These are phyloP conservation scores for Chloroceryle aenea DNA, from an alignment of 2,113 vertebrate species.

Conservation along the genomic window DNA sequence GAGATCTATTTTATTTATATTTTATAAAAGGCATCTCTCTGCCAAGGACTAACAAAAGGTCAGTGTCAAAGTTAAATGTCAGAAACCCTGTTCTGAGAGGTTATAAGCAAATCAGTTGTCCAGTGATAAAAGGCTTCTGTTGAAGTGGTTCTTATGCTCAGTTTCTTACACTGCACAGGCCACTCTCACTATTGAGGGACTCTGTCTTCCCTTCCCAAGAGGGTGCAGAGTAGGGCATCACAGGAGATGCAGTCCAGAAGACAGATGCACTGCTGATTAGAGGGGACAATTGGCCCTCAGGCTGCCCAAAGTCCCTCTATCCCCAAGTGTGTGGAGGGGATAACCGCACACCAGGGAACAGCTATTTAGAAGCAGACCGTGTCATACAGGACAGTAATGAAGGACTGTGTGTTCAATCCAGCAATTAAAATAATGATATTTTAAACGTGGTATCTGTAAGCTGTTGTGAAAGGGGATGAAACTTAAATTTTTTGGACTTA, in stretches of 20 bases:
- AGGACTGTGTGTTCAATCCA: neutral
- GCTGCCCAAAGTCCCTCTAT: neutral
- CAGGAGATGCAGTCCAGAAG: neutral
- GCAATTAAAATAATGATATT: neutral
- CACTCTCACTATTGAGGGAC: neutral
- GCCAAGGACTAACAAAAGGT: constrained; percentile 48
- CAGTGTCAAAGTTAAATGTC: constrained; percentile 42
- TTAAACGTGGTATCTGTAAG: neutral
- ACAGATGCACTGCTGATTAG: neutral
- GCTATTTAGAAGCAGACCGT: neutral
- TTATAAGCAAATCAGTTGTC: constrained; percentile 10
- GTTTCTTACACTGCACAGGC: neutral
- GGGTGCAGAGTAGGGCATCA: neutral
- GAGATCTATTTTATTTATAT: constrained; percentile 44
- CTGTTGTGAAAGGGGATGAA: neutral
- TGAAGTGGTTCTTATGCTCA: neutral
- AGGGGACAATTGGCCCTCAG: neutral
- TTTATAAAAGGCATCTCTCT: constrained; percentile 47
- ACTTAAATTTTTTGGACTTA: neutral
- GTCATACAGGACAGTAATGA: neutral
- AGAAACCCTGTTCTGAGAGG: constrained; percentile 36
- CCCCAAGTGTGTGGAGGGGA: neutral
- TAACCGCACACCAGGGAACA: neutral
- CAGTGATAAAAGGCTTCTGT: neutral
- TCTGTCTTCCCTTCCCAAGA: neutral